Evolutionary conservation across 2,113 vertebrate genomes (phyloP).

Genomic region (Phyllostomus discolor): DNA sequence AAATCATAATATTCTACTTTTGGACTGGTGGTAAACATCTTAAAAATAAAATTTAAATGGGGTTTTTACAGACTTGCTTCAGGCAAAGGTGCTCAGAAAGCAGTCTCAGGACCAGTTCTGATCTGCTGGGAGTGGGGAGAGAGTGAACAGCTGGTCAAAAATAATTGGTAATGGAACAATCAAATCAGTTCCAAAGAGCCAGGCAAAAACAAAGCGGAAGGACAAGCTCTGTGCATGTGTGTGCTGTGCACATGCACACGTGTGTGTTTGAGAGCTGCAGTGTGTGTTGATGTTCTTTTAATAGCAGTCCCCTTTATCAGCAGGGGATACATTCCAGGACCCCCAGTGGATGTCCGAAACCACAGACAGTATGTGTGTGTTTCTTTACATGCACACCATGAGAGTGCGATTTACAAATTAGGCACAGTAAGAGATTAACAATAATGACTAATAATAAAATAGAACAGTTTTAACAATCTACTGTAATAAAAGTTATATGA

Average conservation of each 20-base stretch:
- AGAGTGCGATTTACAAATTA: not conserved
- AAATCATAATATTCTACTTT: not conserved
- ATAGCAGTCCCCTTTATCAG: too few species aligned
- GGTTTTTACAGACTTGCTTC: not conserved
- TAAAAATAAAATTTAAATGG: not conserved
- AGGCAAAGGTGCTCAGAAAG: not conserved
- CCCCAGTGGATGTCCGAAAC: not conserved
- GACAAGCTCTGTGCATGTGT: rapidly evolving
- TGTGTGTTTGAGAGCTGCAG: not conserved
- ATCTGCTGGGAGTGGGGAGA: not conserved
- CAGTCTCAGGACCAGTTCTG: not conserved
- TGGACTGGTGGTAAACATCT: not conserved
- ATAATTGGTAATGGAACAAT: too few species aligned
- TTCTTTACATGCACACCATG: not conserved
- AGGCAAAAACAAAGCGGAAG: not conserved
- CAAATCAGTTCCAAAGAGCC: not conserved
- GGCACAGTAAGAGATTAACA: not conserved
- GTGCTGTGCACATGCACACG: too few species aligned
- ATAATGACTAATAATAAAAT: not conserved
- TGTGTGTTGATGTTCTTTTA: not conserved
- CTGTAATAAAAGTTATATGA: not conserved
- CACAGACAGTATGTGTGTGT: not conserved
- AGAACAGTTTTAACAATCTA: not conserved
- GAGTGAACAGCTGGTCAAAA: not conserved
- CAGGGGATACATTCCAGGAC: not conserved